Base-by-base conservation (phyloP, 1,140 invertebrate species). In the Lutraria rhynchaena region DNA sequence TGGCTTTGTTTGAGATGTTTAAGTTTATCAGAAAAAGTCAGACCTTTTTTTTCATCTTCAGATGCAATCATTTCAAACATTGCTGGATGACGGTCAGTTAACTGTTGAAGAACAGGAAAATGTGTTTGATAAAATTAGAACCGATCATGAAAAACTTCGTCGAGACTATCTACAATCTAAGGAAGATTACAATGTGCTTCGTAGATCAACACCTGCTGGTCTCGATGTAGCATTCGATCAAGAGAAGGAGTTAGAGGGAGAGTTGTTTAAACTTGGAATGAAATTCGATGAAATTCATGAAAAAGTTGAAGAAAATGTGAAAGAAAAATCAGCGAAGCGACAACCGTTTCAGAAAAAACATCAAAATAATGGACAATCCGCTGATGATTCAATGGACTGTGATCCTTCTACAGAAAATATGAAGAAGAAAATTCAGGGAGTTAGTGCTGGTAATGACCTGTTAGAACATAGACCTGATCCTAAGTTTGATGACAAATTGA, bases 241-340 rank as follows among this genome's bases (percentile, higher is more conserved):
- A 4, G 85, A 88, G 51, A 91, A 91, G 63, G 88, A 90, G 70
- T 46, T 91, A 11, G 89, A 90, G 57, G 90, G 91, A 35, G 87
- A 91, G 81, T 77, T 92, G 22, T 92, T 91, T 73, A 85, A 87
- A 61, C 78, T 92, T 15, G 89, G 90, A 11, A 91, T 92, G 91
- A 89, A 87, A 60, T 88, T 92, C 82, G 91, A 92, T 82, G 89
- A 89, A 73, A 85, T 92, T 74, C 89, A 91, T 67, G 89, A 90
- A 61, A 85, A 83, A 75, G 87, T 91, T 19, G 88, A 91, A 13
- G 86, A 83, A 22, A 89, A 90, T 71, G 49, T 87, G 27, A 88
- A 88, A 73, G 77, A 89, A 49, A 89, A 87, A 55, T 74, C 85
- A 2, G 83, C 86, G 19, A 74, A 87, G 58, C 75, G 90, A 31